Evolutionary conservation across 2,888 invertebrate species (phyloP).

Genomic region (Phytoseiulus persimilis): DNA sequence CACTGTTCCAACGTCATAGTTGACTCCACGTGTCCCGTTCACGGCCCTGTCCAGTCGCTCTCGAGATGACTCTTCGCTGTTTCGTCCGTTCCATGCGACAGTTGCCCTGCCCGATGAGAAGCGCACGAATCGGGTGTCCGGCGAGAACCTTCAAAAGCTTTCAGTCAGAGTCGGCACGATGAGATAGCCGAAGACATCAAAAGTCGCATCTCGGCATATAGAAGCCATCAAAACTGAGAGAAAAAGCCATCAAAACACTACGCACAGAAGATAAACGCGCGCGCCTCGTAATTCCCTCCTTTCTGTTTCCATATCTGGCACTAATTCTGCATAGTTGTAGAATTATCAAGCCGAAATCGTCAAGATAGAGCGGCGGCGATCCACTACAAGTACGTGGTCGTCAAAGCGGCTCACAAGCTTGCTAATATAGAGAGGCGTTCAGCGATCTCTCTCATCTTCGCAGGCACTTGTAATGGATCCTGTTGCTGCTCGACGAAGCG

Average conservation of each 20-base stretch:
- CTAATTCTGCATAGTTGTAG: neutral
- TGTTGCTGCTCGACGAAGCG: neutral
- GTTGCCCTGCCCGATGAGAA: neutral
- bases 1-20: no score
- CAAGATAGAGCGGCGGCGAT: neutral
- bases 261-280: constrained; percentile 5
- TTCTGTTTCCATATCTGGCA: neutral
- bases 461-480: neutral
- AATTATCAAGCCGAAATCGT: neutral
- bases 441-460: neutral
- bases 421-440: neutral
- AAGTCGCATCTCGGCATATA: neutral
- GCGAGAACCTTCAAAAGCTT: neutral
- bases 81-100: neutral
- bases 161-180: neutral
- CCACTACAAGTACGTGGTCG: neutral
- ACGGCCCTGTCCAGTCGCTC: neutral
- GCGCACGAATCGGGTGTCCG: neutral
- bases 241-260: constrained; percentile 5
- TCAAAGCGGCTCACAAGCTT: neutral
- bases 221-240: neutral
- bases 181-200: neutral
- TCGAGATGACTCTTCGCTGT: neutral
- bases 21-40: no score
- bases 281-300: neutral